phyloP scores from a whole-genome alignment of 2,797 vertebrate genomes.

The Lepilemur septentrionalis region DNA sequence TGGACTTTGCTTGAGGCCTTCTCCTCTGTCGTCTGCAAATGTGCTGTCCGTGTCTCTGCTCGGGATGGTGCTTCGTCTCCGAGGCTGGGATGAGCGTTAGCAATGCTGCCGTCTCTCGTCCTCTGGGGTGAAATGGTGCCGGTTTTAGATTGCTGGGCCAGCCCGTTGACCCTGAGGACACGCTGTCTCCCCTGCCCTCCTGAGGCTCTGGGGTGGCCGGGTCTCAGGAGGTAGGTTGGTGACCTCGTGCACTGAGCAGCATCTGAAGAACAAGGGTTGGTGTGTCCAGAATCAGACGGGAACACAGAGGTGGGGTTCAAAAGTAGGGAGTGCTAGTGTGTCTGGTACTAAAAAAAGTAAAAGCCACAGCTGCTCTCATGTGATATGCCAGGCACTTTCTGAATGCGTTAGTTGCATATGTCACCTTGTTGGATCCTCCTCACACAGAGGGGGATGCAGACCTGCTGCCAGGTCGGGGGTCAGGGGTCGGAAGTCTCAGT shows the following conservation, averaged over 20 bases:
- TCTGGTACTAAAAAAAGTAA: neutral
- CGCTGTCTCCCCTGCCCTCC: fast-evolving
- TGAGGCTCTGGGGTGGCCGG: neutral
- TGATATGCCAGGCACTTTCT: fast-evolving
- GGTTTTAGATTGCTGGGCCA: neutral
- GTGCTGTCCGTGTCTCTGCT: neutral
- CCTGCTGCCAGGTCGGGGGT: fast-evolving
- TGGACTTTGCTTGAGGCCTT: neutral
- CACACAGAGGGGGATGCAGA: fast-evolving
- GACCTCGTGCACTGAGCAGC: neutral
- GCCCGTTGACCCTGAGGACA: neutral
- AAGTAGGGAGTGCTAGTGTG: fast-evolving
- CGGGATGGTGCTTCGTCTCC: fast-evolving
- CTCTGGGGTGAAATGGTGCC: fast-evolving
- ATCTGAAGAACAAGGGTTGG: fast-evolving
- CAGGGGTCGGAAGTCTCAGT: no score
- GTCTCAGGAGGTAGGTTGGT: neutral
- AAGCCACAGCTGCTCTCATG: fast-evolving
- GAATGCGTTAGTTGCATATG: fast-evolving
- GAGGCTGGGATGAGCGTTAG: neutral
- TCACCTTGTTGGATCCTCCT: fast-evolving
- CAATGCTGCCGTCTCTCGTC: fast-evolving
- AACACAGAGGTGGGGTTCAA: no score
- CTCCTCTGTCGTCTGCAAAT: no score
- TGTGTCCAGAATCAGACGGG: neutral